Percentiles rank a stretch among this genome's conserved stretches.
phyloP scores from a whole-genome alignment of 2,888 invertebrate species.

The Cheilosia impressa region DNA sequence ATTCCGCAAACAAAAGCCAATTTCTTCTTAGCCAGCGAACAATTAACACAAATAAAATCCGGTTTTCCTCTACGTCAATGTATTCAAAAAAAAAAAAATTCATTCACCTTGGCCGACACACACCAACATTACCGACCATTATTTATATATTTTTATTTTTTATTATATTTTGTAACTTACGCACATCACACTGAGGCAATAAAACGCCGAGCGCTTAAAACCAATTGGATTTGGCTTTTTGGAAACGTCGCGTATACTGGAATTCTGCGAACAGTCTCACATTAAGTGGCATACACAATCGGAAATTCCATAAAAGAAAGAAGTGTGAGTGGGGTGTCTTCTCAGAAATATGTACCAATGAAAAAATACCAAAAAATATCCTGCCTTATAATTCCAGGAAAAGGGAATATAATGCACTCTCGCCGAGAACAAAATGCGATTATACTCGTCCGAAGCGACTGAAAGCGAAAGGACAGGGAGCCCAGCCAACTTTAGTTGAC shows the following conservation, averaged over 20 bases:
- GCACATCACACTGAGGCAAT: slow-evolving; percentile 41
- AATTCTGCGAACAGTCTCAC: slow-evolving; percentile 31
- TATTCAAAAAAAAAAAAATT: slow-evolving; percentile 13
- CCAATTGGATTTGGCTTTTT: slow-evolving; percentile 16
- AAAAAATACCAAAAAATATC: background rate
- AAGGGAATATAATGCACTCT: background rate
- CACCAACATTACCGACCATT: slow-evolving; percentile 12
- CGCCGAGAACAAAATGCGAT: background rate
- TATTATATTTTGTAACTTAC: slow-evolving; percentile 46
- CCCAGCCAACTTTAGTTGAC: slow-evolving; percentile 37
- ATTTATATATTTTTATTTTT: slow-evolving; percentile 15
- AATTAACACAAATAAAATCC: slow-evolving; percentile 55
- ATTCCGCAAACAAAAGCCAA: slow-evolving; percentile 40
- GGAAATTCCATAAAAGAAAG: slow-evolving; percentile 37
- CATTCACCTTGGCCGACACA: slow-evolving; percentile 46
- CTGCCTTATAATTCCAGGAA: slow-evolving; percentile 34
- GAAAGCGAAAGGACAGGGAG: slow-evolving; percentile 59
- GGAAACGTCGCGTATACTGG: background rate
- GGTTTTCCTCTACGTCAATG: slow-evolving; percentile 54
- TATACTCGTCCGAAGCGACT: slow-evolving; percentile 29
- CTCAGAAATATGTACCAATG: slow-evolving; percentile 17
- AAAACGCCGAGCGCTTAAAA: slow-evolving; percentile 42
- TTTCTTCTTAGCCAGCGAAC: slow-evolving; percentile 47
- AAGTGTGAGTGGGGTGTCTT: slow-evolving; percentile 7
- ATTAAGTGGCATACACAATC: slow-evolving; percentile 39